Conservation (phyloP, 1,140 invertebrate genomes). For the Hyles vespertilio region DNA sequence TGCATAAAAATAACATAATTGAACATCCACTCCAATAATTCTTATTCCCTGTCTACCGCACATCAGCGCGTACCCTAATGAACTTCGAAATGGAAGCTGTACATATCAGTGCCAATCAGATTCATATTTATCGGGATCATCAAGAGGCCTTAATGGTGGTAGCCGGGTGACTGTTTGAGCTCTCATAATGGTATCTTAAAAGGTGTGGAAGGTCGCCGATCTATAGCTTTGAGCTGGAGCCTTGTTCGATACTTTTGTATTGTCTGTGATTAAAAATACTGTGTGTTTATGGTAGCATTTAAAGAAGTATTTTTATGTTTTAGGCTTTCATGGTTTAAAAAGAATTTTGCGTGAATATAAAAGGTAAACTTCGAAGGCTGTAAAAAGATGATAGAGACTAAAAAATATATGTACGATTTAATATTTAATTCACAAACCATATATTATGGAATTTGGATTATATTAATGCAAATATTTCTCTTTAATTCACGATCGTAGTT, state of each 20-base stretch:
- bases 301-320: no score
- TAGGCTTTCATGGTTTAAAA: no score
- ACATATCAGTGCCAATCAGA: conserved; percentile 68
- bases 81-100: conserved; percentile 70
- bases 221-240: neutral
- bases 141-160: conserved; percentile 60
- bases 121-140: conserved; percentile 63
- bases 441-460: no score
- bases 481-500: no score
- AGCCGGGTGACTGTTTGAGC: conserved; percentile 21
- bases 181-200: conserved; percentile 35
- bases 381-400: no score
- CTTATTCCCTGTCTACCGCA: conserved; percentile 37
- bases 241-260: no score
- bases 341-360: no score
- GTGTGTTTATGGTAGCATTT: neutral
- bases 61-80: conserved; percentile 58
- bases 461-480: no score
- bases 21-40: conserved; percentile 15
- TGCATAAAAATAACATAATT: no score
- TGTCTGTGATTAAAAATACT: neutral
- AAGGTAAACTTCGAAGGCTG: no score
- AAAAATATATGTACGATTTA: no score
- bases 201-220: conserved; percentile 36
- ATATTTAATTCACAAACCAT: no score